Conservation (phyloP, 2,888 invertebrate genomes). For the Sphaerophoria taeniata region DNA sequence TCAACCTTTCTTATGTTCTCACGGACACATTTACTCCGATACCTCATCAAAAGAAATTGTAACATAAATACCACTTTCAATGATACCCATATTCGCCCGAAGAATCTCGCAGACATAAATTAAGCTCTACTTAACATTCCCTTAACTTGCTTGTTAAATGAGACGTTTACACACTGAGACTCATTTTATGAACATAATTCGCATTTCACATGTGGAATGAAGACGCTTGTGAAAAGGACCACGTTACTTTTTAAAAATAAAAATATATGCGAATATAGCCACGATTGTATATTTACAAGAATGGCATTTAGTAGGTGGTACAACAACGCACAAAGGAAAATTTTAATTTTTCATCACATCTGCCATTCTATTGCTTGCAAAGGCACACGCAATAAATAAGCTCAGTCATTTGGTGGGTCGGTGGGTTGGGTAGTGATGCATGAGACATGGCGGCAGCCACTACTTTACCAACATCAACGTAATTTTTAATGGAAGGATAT, state of each 20-base stretch:
- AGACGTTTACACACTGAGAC: slow-evolving; percentile 55
- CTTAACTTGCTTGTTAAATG: slow-evolving; percentile 63
- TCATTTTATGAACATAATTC: slow-evolving; percentile 31
- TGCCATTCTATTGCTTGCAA: slow-evolving; percentile 30
- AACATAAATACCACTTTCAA: slow-evolving; percentile 29
- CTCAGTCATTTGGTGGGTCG: too few species aligned
- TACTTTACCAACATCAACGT: slow-evolving; percentile 25
- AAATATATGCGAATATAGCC: too few species aligned
- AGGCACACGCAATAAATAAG: not conserved
- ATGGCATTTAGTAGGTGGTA: not conserved
- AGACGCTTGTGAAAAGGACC: slow-evolving; percentile 59
- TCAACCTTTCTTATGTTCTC: slow-evolving; percentile 14
- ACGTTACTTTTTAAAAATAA: slow-evolving; percentile 1
- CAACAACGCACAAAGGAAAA: slow-evolving; percentile 30
- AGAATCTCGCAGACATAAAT: slow-evolving; percentile 15
- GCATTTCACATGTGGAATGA: slow-evolving; percentile 39
- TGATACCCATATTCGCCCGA: slow-evolving; percentile 7
- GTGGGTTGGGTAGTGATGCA: too few species aligned
- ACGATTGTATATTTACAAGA: too few species aligned
- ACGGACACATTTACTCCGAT: slow-evolving; percentile 30
- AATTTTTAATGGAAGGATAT: slow-evolving; percentile 50
- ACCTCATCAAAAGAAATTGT: slow-evolving; percentile 41
- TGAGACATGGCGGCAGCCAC: slow-evolving; percentile 1
- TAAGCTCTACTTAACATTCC: slow-evolving; percentile 34
- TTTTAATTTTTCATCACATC: slow-evolving; percentile 62